Conservation (phyloP, 1,140 invertebrate species). For the Sipha flava region DNA sequence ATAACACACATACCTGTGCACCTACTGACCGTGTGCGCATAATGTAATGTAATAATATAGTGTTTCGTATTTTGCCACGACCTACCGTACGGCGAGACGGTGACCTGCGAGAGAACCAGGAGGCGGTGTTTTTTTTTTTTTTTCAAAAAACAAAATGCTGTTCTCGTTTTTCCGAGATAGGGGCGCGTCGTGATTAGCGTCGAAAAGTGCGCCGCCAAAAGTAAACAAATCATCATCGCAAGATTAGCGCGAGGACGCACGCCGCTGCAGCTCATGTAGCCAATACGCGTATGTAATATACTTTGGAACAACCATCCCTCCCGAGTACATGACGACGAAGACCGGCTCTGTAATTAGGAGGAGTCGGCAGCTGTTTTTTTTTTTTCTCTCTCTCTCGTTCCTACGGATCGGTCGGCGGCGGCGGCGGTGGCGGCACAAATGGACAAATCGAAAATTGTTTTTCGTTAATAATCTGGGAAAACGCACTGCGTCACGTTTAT, state of each 20-base stretch:
- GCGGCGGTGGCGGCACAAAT: neutral
- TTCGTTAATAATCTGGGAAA: slow-evolving; percentile 24
- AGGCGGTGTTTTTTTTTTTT: neutral
- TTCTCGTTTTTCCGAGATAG: neutral
- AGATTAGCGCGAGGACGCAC: too few species aligned
- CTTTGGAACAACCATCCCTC: too few species aligned
- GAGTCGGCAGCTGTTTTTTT: neutral
- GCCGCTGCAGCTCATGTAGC: too few species aligned
- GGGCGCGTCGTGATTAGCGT: slow-evolving; percentile 5
- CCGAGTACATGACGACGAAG: neutral
- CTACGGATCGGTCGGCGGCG: neutral
- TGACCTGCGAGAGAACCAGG: neutral
- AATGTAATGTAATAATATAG: neutral
- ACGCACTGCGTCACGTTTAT: neutral
- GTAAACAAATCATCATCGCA: neutral
- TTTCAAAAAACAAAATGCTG: too few species aligned
- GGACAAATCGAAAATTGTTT: slow-evolving; percentile 23
- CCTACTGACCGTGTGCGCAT: too few species aligned
- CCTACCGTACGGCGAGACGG: neutral
- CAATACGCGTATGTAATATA: too few species aligned
- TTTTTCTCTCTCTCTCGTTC: too few species aligned
- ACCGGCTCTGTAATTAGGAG: neutral
- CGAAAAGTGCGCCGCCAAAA: neutral
- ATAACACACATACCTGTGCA: too few species aligned
- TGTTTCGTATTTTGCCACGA: neutral